Percentiles rank a stretch among this genome's conserved stretches.
Evolutionary conservation across 2,113 vertebrate species (phyloP).

Genomic region (Channa maculata): DNA sequence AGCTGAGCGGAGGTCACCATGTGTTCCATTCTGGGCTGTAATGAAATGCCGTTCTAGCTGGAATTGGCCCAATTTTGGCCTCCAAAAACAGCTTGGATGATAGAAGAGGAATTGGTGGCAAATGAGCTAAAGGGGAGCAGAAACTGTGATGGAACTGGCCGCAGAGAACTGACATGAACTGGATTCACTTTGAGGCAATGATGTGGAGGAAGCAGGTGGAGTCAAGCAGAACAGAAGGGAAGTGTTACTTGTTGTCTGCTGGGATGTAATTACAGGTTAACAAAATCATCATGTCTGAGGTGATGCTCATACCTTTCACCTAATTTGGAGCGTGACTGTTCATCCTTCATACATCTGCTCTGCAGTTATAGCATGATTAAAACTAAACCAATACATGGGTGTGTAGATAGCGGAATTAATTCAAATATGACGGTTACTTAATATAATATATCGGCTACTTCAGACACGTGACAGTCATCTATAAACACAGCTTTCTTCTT

Average conservation of each 20-base stretch:
- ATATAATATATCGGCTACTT: too few species aligned
- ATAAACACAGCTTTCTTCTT: too few species aligned
- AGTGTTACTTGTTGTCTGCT: constrained; percentile 9
- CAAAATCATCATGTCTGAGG: constrained; percentile 34
- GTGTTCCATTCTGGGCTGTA: constrained; percentile 67
- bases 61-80: constrained; percentile 58
- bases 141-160: constrained; percentile 51
- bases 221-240: constrained; percentile 8
- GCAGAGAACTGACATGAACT: constrained; percentile 49
- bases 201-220: constrained; percentile 50
- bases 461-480: too few species aligned
- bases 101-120: constrained; percentile 58
- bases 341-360: background rate
- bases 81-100: constrained; percentile 60
- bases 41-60: constrained; percentile 60
- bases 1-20: constrained; percentile 60
- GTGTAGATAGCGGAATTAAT: too few species aligned
- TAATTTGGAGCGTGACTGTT: constrained; percentile 9
- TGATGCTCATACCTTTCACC: constrained; percentile 11
- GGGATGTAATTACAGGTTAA: constrained; percentile 50
- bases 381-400: too few species aligned
- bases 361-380: background rate
- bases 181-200: constrained; percentile 56
- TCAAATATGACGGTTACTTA: too few species aligned
- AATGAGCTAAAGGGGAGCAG: constrained; percentile 64